phyloP scores from a whole-genome alignment of 2,888 invertebrate genomes.

The Pseudoips prasinana region DNA sequence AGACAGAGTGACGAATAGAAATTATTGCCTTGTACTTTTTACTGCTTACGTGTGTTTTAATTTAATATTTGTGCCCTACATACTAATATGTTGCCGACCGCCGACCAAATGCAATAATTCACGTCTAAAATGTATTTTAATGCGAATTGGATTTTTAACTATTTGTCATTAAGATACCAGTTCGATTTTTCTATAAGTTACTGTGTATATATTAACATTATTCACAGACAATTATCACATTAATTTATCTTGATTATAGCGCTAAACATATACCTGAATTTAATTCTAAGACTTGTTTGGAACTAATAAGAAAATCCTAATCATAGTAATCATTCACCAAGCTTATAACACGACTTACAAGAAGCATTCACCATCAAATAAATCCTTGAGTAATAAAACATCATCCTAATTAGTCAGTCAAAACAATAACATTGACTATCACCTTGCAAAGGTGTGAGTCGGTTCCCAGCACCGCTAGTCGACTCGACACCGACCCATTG shows the following conservation, averaged over 20 bases:
- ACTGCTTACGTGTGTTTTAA: conserved; percentile 47
- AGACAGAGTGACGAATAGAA: conserved; percentile 62
- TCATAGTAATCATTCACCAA: not conserved
- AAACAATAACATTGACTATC: conserved; percentile 73
- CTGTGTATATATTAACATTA: too few relatives aligned
- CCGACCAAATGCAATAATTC: conserved; percentile 22
- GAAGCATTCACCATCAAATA: conserved; percentile 14
- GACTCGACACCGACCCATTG: conserved; percentile 74
- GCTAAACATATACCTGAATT: too few relatives aligned
- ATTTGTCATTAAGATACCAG: not conserved
- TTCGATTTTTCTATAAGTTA: conserved; percentile 2
- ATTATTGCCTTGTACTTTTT: conserved; percentile 58
- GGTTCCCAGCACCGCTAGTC: conserved; percentile 76
- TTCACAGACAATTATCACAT: too few relatives aligned
- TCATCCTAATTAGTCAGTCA: conserved; percentile 69
- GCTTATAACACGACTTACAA: conserved; percentile 15
- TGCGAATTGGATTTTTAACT: conserved; percentile 25
- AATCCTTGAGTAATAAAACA: conserved; percentile 42
- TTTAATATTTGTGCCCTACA: conserved; percentile 47
- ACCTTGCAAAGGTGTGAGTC: conserved; percentile 72
- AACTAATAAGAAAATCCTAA: too few relatives aligned
- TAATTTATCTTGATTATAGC: too few relatives aligned
- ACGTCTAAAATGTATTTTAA: conserved; percentile 22
- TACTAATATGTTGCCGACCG: conserved; percentile 32
- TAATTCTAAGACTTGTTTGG: too few relatives aligned